Conservation (phyloP, 1,140 invertebrate genomes). For the Bombus superbus region DNA sequence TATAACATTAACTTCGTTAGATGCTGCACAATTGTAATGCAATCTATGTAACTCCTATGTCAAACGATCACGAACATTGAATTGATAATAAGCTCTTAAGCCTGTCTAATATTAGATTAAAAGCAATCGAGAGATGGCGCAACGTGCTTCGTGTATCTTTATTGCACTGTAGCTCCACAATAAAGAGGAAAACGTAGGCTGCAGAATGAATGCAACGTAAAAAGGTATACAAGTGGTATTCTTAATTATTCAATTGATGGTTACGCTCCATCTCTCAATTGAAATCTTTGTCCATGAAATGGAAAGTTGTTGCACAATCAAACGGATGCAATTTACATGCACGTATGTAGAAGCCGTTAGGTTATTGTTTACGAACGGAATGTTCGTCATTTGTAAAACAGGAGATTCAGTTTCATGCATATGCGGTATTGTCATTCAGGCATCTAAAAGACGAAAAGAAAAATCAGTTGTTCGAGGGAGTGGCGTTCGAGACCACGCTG, state of each 20-base stretch:
- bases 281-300: not conserved
- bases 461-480: not conserved
- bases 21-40: slow-evolving; percentile 56
- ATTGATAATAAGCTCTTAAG: slow-evolving; percentile 63
- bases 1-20: slow-evolving; percentile 58
- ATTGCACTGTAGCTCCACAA: slow-evolving; percentile 9
- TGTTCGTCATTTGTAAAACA: not conserved
- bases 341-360: not conserved
- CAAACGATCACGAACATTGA: slow-evolving; percentile 58
- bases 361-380: not conserved
- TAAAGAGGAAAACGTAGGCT: not conserved
- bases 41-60: slow-evolving; percentile 60
- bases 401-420: not conserved
- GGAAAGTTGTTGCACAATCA: not conserved
- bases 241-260: slow-evolving; percentile 14
- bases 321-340: not conserved
- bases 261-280: not conserved
- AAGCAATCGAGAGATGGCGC: slow-evolving; percentile 50
- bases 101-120: slow-evolving; percentile 61
- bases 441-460: not conserved
- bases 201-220: not conserved
- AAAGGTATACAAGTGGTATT: not conserved
- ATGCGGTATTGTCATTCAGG: not conserved
- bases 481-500: not conserved
- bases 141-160: slow-evolving; percentile 25